phyloP scores from a whole-genome alignment of 2,797 vertebrate genomes.

The Phalanger gymnotis region DNA sequence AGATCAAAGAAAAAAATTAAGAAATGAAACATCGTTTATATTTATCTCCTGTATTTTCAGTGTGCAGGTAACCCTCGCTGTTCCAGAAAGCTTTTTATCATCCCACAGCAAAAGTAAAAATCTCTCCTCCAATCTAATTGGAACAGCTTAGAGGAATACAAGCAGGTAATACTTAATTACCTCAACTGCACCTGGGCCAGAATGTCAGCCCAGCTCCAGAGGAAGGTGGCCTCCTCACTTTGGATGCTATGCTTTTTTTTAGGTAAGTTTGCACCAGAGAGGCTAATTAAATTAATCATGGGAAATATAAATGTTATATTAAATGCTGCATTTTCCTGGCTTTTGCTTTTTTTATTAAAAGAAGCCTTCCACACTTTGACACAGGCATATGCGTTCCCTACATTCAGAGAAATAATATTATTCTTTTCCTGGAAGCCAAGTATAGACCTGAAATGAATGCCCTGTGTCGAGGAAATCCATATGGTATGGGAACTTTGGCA shows the following conservation, averaged over 20 bases:
- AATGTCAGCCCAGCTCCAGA: neutral
- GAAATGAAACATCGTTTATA: neutral
- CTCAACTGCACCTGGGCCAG: slow-evolving; percentile 5
- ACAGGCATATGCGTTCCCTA: slow-evolving; percentile 45
- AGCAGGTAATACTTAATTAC: slow-evolving; percentile 18
- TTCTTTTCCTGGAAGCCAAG: slow-evolving; percentile 54
- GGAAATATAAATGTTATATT: slow-evolving; percentile 61
- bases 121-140: neutral
- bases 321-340: slow-evolving; percentile 59
- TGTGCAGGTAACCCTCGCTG: neutral
- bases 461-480: slow-evolving; percentile 54
- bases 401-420: slow-evolving; percentile 62
- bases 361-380: slow-evolving; percentile 54
- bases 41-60: neutral
- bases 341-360: slow-evolving; percentile 58
- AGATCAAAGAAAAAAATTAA: neutral
- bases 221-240: slow-evolving; percentile 33
- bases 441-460: slow-evolving; percentile 56
- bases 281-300: slow-evolving; percentile 59
- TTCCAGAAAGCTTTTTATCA: neutral
- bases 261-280: slow-evolving; percentile 44
- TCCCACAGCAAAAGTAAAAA: neutral
- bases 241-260: neutral
- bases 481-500: slow-evolving; percentile 54
- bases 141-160: neutral